Conservation (phyloP, 2,888 invertebrate species). For the Polydesmus complanatus region DNA sequence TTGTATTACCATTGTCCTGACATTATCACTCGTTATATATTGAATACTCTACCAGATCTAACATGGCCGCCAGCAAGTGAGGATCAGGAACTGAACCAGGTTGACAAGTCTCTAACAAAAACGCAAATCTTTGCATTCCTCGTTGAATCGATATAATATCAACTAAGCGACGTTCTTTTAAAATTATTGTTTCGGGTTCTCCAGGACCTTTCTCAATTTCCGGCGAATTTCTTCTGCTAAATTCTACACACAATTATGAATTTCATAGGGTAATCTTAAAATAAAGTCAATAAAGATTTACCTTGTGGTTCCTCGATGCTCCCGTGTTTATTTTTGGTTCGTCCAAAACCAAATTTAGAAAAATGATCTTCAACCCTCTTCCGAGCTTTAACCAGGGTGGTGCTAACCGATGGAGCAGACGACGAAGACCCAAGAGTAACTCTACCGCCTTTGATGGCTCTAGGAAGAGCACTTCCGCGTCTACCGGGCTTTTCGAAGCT, state of each 20-base stretch:
- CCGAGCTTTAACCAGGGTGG: conserved; percentile 63
- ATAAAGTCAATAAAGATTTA: neutral
- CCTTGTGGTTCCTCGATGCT: conserved; percentile 64
- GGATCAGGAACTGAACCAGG: conserved; percentile 96
- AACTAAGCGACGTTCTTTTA: conserved; percentile 75
- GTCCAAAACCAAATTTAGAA: conserved; percentile 34
- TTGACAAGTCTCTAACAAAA: conserved; percentile 84
- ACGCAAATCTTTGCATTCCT: conserved; percentile 81
- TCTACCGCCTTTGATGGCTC: conserved; percentile 27
- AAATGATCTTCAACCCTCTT: conserved; percentile 80
- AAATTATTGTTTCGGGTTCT: conserved; percentile 72
- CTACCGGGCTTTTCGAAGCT: conserved; percentile 21
- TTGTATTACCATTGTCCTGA: too few relatives aligned
- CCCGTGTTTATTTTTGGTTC: conserved; percentile 66
- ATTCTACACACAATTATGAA: conserved; percentile 36
- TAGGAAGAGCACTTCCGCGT: conserved; percentile 21
- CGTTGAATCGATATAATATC: conserved; percentile 60
- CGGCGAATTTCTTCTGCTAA: conserved; percentile 65
- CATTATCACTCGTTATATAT: too few relatives aligned
- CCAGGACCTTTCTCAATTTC: conserved; percentile 64
- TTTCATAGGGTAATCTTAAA: neutral
- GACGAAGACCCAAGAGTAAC: conserved; percentile 14
- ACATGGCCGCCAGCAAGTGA: conserved; percentile 78
- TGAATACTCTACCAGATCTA: conserved; percentile 63
- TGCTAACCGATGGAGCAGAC: conserved; percentile 35